phyloP scores from a whole-genome alignment of 2,797 vertebrate genomes.

The Pseudomugil tenellus region DNA sequence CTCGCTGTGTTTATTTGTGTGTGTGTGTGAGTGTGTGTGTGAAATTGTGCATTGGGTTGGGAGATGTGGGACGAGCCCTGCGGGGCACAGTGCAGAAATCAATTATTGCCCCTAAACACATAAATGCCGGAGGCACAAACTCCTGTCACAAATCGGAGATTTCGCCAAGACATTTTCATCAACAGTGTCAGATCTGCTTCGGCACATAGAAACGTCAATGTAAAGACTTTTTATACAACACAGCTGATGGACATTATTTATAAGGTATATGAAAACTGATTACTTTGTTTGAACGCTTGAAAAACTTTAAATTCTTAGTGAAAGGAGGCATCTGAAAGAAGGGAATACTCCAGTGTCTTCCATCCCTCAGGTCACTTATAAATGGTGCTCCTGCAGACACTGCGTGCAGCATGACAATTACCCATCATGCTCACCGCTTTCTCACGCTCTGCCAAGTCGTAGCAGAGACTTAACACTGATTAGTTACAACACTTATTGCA shows the following conservation, averaged over 20 bases:
- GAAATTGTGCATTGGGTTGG: constrained; percentile 37
- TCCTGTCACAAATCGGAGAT: constrained; percentile 52
- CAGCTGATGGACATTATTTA: constrained; percentile 9
- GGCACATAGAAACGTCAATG: neutral
- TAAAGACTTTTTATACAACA: constrained; percentile 2
- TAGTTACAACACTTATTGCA: constrained; percentile 62
- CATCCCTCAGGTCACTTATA: constrained; percentile 59
- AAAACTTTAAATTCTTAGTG: constrained; percentile 28
- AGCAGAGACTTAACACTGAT: constrained; percentile 70
- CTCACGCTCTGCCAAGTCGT: constrained; percentile 77
- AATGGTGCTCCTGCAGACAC: constrained; percentile 69
- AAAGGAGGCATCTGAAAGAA: constrained; percentile 24
- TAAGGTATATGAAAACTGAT: constrained; percentile 1
- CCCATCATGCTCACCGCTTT: constrained; percentile 77
- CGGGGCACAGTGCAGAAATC: constrained; percentile 78
- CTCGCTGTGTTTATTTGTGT: constrained; percentile 57
- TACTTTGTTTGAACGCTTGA: constrained; percentile 1
- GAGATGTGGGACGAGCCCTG: constrained; percentile 76
- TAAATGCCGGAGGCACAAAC: constrained; percentile 70
- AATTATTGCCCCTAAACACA: constrained; percentile 82
- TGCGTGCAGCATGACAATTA: constrained; percentile 82
- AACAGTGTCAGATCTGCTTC: constrained; percentile 26
- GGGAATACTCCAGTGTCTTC: constrained; percentile 36
- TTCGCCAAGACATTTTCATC: constrained; percentile 70
- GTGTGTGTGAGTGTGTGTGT: constrained; percentile 36